Evolutionary conservation across 2,113 vertebrate species (phyloP).

Genomic region (Lethenteron camtschaticum): DNA sequence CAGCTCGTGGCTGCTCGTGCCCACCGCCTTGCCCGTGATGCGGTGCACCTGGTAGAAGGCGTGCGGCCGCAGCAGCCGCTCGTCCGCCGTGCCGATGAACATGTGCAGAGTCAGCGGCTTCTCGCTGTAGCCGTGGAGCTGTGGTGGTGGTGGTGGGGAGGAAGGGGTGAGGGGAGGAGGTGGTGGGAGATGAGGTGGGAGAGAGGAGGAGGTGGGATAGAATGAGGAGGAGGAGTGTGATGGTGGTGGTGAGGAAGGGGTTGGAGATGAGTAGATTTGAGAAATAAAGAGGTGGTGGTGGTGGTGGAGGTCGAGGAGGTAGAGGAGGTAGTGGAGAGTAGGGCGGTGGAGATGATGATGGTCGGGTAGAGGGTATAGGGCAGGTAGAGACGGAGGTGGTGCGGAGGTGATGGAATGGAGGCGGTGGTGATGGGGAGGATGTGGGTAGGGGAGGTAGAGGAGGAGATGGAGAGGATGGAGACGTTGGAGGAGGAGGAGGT

Average conservation of each 20-base stretch:
- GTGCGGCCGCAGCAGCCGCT: constrained; percentile 53
- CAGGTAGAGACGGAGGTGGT: not conserved
- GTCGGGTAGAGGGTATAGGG: too few relatives aligned
- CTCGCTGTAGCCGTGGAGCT: constrained; percentile 54
- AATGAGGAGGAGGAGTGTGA: too few relatives aligned
- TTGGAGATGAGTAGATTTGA: not conserved
- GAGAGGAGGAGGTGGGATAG: not conserved
- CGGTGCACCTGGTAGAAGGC: constrained; percentile 75
- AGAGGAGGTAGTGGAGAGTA: not conserved
- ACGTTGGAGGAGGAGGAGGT: not conserved
- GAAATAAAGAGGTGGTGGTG: not conserved
- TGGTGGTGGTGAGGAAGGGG: too few relatives aligned
- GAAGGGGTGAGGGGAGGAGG: not conserved
- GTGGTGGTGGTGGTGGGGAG: constrained; percentile 5
- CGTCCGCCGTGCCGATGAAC: constrained; percentile 70
- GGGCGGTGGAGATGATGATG: not conserved
- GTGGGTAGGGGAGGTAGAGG: not conserved
- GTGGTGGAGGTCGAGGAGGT: too few relatives aligned
- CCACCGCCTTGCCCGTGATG: constrained; percentile 74
- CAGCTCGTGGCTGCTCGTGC: constrained; percentile 60
- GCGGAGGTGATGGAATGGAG: constrained; percentile 8
- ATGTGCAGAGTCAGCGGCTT: constrained; percentile 68
- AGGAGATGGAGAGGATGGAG: not conserved
- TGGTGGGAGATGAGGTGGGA: not conserved
- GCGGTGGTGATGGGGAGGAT: too few relatives aligned